phyloP scores from a whole-genome alignment of 2,888 invertebrate genomes.

The Papilio elwesi region DNA sequence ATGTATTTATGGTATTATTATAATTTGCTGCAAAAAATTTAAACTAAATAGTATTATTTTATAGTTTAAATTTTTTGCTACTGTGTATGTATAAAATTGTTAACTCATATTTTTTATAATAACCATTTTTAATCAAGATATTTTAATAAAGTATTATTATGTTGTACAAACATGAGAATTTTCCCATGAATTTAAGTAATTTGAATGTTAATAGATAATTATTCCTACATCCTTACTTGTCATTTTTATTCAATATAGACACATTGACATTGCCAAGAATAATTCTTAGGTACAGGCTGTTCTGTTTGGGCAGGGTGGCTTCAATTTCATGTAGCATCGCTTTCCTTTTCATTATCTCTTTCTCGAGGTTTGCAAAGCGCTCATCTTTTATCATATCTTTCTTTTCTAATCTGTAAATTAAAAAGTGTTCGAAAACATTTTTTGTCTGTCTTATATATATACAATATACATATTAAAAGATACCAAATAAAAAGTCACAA shows the following conservation, averaged over 20 bases:
- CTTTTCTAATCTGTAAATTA: conserved; percentile 65
- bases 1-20: too few species aligned
- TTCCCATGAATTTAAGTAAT: neutral
- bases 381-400: conserved; percentile 80
- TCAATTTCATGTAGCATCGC: conserved; percentile 96
- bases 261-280: conserved; percentile 99
- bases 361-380: conserved; percentile 86
- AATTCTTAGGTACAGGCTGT: conserved; percentile 93
- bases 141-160: too few species aligned
- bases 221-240: conserved; percentile 88
- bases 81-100: too few species aligned
- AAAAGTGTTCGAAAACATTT: neutral
- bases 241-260: conserved; percentile 97
- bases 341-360: conserved; percentile 92
- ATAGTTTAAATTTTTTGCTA: too few species aligned
- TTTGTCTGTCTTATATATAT: too few species aligned
- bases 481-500: too few species aligned
- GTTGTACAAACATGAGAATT: neutral
- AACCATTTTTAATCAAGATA: too few species aligned
- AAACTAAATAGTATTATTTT: too few species aligned
- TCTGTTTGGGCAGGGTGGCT: conserved; percentile 95
- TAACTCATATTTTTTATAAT: too few species aligned
- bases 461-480: too few species aligned
- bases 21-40: too few species aligned
- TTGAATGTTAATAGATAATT: too few species aligned